These are phyloP conservation scores for Heliothis peltigera DNA, from an alignment of 2,888 invertebrate genomes.

Conservation along the genomic window DNA sequence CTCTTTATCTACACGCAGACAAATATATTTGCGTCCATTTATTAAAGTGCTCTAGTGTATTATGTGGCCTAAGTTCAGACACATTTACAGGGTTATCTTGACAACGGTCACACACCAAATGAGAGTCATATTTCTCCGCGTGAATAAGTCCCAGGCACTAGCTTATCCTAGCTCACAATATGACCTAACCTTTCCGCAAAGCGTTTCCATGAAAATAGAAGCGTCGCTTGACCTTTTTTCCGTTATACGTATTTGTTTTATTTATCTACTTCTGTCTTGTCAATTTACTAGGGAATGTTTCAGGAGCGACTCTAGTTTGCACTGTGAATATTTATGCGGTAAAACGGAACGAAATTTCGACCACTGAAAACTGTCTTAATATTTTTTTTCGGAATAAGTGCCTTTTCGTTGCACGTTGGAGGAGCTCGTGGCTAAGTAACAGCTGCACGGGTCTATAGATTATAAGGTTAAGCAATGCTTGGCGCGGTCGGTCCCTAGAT, in stretches of 20 bases:
- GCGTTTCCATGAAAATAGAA: conserved; percentile 77
- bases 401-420: too few species aligned
- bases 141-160: conserved; percentile 22
- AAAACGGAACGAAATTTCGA: conserved; percentile 28
- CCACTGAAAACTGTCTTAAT: conserved; percentile 15
- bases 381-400: conserved; percentile 16
- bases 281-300: conserved; percentile 75
- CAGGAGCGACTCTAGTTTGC: conserved; percentile 54
- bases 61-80: conserved; percentile 15
- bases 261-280: conserved; percentile 77
- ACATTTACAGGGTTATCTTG: conserved; percentile 22
- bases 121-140: conserved; percentile 17
- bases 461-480: too few species aligned
- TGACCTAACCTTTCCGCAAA: conserved; percentile 38
- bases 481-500: too few species aligned
- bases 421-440: too few species aligned
- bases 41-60: conserved; percentile 6
- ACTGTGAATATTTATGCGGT: conserved; percentile 52
- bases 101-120: conserved; percentile 37
- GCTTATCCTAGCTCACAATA: conserved; percentile 38
- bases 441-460: too few species aligned
- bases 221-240: conserved; percentile 72
- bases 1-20: conserved; percentile 1
- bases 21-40: neutral
- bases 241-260: conserved; percentile 75